Percentiles rank a stretch among this genome's conserved stretches.
These are phyloP conservation scores for Eolophus roseicapilla DNA, from an alignment of 2,113 vertebrate genomes.

Conservation along the genomic window DNA sequence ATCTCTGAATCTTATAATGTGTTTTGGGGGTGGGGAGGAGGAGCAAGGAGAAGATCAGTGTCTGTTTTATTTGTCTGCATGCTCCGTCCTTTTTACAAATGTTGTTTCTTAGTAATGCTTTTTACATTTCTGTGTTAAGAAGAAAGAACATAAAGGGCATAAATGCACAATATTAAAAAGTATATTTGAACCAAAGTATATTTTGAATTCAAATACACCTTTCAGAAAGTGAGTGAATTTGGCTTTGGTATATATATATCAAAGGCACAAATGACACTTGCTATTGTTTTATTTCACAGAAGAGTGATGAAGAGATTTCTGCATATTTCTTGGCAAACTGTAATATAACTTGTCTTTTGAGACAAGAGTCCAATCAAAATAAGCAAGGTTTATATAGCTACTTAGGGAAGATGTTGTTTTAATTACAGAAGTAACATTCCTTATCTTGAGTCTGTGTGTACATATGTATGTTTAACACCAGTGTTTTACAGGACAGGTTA, in stretches of 20 bases:
- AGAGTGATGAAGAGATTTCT: not conserved
- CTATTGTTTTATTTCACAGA: not conserved
- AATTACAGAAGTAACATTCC: not conserved
- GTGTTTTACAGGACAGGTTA: not conserved
- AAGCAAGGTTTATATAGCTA: not conserved
- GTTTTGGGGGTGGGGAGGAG: not conserved
- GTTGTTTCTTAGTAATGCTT: not conserved
- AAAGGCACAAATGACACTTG: not conserved
- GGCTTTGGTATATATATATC: not conserved
- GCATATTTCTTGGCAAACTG: not conserved
- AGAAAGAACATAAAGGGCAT: not conserved
- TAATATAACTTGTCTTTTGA: not conserved
- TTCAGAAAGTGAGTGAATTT: not conserved
- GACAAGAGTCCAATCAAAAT: not conserved
- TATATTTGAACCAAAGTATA: not conserved
- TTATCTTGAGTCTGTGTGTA: not conserved
- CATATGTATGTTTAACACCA: not conserved
- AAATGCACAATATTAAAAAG: not conserved
- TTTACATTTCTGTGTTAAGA: not conserved
- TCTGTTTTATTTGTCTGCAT: not conserved
- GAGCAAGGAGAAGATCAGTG: not conserved
- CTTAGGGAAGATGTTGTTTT: not conserved
- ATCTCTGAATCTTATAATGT: not conserved
- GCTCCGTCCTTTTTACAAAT: not conserved
- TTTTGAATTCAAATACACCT: not conserved